Evolutionary conservation across 2,797 vertebrate genomes (phyloP).

Genomic region (Pelochelys cantorii): DNA sequence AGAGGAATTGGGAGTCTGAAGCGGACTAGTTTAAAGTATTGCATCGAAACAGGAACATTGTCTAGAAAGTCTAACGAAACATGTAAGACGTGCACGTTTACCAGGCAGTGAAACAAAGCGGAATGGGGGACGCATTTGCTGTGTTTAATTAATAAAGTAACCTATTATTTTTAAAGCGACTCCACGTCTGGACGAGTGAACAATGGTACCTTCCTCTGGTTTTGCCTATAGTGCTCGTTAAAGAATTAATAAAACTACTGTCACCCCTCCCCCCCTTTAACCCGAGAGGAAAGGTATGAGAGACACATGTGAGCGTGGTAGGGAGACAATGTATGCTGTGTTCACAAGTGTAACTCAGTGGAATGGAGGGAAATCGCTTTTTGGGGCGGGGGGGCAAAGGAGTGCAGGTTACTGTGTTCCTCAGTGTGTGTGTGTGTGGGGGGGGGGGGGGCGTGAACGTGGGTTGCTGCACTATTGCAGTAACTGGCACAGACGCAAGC

Average conservation of each 20-base stretch:
- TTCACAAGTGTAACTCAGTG: conserved; percentile 6
- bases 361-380: background rate
- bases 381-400: background rate
- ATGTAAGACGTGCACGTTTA: conserved; percentile 52
- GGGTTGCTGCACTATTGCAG: conserved; percentile 10
- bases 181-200: background rate
- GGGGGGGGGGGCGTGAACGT: background rate
- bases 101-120: conserved; percentile 74
- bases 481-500: conserved; percentile 12
- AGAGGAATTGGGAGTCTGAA: conserved; percentile 74
- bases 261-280: background rate
- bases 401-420: background rate
- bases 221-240: background rate
- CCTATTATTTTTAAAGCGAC: background rate
- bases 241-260: background rate
- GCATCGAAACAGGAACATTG: conserved; percentile 59
- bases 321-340: background rate
- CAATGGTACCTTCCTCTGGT: conserved; percentile 31
- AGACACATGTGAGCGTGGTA: background rate
- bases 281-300: background rate
- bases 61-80: conserved; percentile 57
- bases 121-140: conserved; percentile 16
- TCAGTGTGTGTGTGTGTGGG: background rate
- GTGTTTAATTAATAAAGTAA: background rate
- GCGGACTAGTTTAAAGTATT: conserved; percentile 76